Conservation (phyloP, 2,113 vertebrate species). For the Cryptomyrus ogoouensis region DNA sequence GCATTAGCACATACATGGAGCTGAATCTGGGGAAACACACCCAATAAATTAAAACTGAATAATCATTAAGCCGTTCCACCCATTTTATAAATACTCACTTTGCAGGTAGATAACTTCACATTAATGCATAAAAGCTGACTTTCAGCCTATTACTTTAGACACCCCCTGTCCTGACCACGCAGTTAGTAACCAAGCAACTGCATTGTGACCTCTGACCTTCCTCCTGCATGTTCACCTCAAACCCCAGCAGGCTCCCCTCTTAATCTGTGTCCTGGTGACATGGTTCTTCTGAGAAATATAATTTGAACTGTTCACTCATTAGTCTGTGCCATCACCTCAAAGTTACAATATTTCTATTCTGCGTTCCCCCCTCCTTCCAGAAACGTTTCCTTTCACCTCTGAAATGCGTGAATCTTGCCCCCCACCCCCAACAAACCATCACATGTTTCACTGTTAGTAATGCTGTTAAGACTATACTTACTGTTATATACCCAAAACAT, state of each 20-base stretch:
- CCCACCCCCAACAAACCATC: not conserved
- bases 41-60: not conserved
- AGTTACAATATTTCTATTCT: not conserved
- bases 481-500: not conserved
- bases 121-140: not conserved
- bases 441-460: not conserved
- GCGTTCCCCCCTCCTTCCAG: not conserved
- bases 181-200: constrained; percentile 1
- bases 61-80: not conserved
- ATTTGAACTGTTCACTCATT: constrained; percentile 2
- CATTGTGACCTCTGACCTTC: not conserved
- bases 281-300: not conserved
- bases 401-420: not conserved
- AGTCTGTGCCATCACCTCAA: not conserved
- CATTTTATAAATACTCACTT: not conserved
- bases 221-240: not conserved
- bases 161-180: not conserved
- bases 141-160: not conserved
- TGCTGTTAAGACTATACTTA: not conserved
- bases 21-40: not conserved
- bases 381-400: not conserved
- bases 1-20: not conserved
- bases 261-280: not conserved
- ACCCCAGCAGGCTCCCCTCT: not conserved
- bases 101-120: not conserved